phyloP scores from a whole-genome alignment of 2,113 vertebrate species.

The Corvus cornix region DNA sequence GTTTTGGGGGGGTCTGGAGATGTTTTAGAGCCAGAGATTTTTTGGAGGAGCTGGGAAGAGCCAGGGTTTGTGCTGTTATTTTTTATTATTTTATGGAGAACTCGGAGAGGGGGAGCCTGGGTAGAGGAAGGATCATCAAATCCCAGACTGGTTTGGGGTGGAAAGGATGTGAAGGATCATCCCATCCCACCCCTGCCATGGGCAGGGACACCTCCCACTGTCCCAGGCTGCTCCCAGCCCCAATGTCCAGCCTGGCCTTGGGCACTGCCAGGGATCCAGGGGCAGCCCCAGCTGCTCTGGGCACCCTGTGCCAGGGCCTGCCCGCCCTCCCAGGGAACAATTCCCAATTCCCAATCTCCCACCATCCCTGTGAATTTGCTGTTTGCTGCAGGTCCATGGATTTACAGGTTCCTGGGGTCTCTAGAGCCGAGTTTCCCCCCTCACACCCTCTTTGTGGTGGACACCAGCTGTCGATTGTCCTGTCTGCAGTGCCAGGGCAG shows the following conservation, averaged over 20 bases:
- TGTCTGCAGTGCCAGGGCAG: rapidly evolving
- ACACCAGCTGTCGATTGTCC: rapidly evolving
- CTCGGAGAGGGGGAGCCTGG: background rate
- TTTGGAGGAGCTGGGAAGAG: background rate
- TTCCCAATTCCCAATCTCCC: background rate
- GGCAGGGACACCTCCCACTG: rapidly evolving
- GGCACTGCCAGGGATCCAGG: background rate
- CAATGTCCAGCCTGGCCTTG: background rate
- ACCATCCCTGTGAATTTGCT: background rate
- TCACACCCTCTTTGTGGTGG: rapidly evolving
- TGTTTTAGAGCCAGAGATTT: rapidly evolving
- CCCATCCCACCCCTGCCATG: background rate
- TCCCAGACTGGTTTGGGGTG: background rate
- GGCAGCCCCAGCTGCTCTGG: background rate
- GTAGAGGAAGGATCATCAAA: background rate
- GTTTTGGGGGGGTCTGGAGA: background rate
- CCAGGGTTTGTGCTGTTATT: rapidly evolving
- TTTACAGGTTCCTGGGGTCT: background rate
- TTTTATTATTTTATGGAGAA: background rate
- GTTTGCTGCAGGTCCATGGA: background rate
- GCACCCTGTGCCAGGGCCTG: background rate
- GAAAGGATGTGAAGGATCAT: background rate
- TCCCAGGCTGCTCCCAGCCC: background rate
- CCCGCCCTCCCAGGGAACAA: rapidly evolving
- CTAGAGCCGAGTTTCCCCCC: background rate